A percentile compares a stretch with the other conserved stretches of the same genome.
phyloP scores from a whole-genome alignment of 2,888 invertebrate species.

The Reticulitermes lucifugus region DNA sequence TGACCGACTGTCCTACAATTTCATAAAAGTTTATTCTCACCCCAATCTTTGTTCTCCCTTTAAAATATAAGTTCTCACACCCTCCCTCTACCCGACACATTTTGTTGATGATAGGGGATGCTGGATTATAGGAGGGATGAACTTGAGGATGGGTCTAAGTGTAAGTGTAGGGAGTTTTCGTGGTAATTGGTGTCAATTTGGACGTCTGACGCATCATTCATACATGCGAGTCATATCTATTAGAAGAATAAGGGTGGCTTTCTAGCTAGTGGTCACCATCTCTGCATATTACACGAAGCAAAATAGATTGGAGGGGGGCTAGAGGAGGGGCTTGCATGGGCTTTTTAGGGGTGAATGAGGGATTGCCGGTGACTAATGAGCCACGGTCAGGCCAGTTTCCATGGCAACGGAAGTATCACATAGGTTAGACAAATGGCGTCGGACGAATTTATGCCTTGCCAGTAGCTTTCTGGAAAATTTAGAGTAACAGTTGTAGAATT shows the following conservation, averaged over 20 bases:
- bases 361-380: slow-evolving; percentile 40
- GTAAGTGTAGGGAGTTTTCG: slow-evolving; percentile 66
- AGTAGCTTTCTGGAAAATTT: too few relatives aligned
- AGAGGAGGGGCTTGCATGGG: slow-evolving; percentile 20
- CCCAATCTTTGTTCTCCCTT: slow-evolving; percentile 21
- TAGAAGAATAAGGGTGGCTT: slow-evolving; percentile 7
- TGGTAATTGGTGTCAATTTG: slow-evolving; percentile 76
- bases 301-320: background rate
- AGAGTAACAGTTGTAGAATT: too few relatives aligned
- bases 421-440: slow-evolving; percentile 26
- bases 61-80: slow-evolving; percentile 14
- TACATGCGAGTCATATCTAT: slow-evolving; percentile 55
- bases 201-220: slow-evolving; percentile 64
- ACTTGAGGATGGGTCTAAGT: slow-evolving; percentile 55
- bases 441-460: background rate
- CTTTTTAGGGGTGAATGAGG: slow-evolving; percentile 43
- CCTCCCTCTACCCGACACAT: slow-evolving; percentile 7
- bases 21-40: background rate
- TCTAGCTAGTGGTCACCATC: slow-evolving; percentile 40
- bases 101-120: slow-evolving; percentile 51
- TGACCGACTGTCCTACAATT: background rate
- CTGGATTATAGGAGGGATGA: slow-evolving; percentile 53
- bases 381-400: slow-evolving; percentile 45
- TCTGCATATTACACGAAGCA: slow-evolving; percentile 47
- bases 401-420: slow-evolving; percentile 56